Evolutionary conservation across 1,140 invertebrate species (phyloP), one percentile per base, ranked within the genome.

Genomic region (Teleopsis dalmanni): DNA sequence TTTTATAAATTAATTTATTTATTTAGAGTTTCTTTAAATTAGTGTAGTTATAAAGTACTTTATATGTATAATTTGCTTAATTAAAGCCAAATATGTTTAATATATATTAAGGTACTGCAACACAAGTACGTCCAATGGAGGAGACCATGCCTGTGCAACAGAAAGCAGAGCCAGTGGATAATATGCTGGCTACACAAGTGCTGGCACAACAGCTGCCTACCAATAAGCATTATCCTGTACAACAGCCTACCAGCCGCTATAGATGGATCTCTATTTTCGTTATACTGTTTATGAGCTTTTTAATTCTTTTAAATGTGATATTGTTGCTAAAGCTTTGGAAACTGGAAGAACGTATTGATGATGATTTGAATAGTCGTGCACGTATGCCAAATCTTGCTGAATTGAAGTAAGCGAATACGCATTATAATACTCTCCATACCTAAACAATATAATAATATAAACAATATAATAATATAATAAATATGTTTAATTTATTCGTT

Each of bases 261-360:
- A 66, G 57, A 52, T 56, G 64, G 64, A 69, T 67, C 53, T 73
- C 57, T 54, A 72, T 75, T 60, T 73, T 82, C 62, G 74, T 84
- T 49, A 73, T 83, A 48, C 55, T 76, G 58, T 73, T 82, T 61
- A 70, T 86, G 31, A 70, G 79, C 49, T 73, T 80, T 57, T 75
- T 91, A 56, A 75, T 88, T 51, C 58, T 85, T 51, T 78, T 89
- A 54, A 90, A 89, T 76, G 83, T 84, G 48, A 75, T 88, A 57
- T 74, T 91, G 33, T 88, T 87, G 72, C 84, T 85, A 62, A 88
- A 88, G 76, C 70, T 91, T 43, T 87, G 83, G 81, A 76, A 78
- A 38, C 69, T 90, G 40, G 87, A 90, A 62, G 49, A 74, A 77
- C 64, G 59, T 50, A 63, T 68, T 48, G 62, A 67, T 16, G 58